These are phyloP conservation scores for Nothura maculosa DNA, from an alignment of 2,797 vertebrate genomes.

Conservation along the genomic window DNA sequence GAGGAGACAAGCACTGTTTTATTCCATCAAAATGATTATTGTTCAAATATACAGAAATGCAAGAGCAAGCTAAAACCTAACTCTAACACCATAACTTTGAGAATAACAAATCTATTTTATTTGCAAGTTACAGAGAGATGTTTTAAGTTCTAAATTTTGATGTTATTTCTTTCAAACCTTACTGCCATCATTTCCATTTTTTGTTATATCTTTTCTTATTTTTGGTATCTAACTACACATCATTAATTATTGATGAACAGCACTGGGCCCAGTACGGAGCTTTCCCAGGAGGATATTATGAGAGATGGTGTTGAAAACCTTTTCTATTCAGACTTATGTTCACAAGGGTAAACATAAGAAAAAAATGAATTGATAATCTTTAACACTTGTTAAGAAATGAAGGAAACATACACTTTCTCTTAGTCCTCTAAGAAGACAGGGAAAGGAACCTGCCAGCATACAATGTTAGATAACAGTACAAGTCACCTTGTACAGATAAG, in stretches of 20 bases:
- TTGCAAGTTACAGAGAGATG: neutral
- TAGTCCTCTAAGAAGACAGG: neutral
- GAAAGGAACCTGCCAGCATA: neutral
- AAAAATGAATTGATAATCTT: neutral
- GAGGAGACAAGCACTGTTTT: constrained; percentile 1
- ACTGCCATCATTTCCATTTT: neutral
- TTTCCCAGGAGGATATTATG: no score
- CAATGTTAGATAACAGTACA: neutral
- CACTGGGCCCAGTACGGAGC: no score
- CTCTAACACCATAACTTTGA: neutral
- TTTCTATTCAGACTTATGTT: neutral
- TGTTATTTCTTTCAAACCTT: neutral
- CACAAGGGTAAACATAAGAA: neutral
- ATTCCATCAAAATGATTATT: neutral
- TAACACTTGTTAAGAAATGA: neutral
- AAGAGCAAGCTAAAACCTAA: neutral
- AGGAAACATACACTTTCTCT: neutral
- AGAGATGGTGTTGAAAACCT: no score
- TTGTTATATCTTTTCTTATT: neutral
- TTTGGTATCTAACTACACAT: neutral
- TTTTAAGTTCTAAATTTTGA: neutral
- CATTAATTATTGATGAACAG: no score
- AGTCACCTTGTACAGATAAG: neutral
- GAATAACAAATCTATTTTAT: neutral
- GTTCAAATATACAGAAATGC: constrained; percentile 1